Conservation (phyloP, 2,113 vertebrate genomes). For the chimpanzee (Pan troglodytes) region DNA sequence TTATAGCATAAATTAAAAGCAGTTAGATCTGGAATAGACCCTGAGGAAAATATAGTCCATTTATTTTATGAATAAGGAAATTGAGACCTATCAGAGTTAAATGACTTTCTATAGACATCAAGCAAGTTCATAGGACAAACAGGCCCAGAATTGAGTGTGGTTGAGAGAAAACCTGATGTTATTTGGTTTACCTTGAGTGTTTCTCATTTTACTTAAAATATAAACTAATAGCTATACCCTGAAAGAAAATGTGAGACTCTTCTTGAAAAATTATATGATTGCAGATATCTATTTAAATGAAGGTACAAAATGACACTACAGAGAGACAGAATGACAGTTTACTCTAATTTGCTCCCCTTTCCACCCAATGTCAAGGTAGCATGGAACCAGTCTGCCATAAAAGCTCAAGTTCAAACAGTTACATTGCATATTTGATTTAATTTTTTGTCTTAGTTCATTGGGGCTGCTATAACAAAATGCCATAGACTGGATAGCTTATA, state of each 20-base stretch:
- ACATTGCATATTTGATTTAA: neutral
- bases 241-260: conserved; percentile 30
- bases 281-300: neutral
- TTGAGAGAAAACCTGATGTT: neutral
- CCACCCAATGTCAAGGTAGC: neutral
- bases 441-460: neutral
- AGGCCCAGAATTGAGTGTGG: neutral
- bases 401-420: neutral
- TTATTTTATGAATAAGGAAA: conserved; percentile 69
- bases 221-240: conserved; percentile 24
- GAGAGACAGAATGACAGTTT: neutral
- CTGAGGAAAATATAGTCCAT: conserved; percentile 40
- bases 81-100: conserved; percentile 25
- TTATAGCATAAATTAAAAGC: conserved; percentile 48
- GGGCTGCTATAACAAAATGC: neutral
- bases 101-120: neutral
- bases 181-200: neutral
- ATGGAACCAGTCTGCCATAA: neutral
- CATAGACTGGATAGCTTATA: too few relatives aligned
- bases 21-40: conserved; percentile 33
- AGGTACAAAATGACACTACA: neutral
- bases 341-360: neutral
- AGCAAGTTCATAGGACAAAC: neutral
- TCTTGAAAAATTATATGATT: conserved; percentile 21
- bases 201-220: conserved; percentile 12